Evolutionary conservation across 2,797 vertebrate species (phyloP).

Genomic region (Australoheros facetus): DNA sequence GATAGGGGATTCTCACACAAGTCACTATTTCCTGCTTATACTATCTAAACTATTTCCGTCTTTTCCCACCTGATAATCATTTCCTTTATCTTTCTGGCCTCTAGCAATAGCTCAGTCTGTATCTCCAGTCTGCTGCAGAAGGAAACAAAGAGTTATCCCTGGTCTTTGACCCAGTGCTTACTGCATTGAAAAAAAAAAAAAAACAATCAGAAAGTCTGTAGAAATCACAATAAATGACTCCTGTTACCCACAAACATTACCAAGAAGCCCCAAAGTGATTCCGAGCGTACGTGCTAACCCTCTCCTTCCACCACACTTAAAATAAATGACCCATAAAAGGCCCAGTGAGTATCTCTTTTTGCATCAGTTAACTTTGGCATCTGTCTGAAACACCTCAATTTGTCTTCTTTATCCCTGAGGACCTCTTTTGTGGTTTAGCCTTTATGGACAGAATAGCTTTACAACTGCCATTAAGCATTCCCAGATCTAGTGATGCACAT

Average conservation of each 20-base stretch:
- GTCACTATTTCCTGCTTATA: neutral
- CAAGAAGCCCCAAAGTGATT: slow-evolving; percentile 28
- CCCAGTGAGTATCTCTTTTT: slow-evolving; percentile 34
- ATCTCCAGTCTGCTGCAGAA: slow-evolving; percentile 5
- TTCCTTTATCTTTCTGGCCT: slow-evolving; percentile 7
- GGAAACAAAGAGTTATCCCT: slow-evolving; percentile 37
- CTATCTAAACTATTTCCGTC: neutral
- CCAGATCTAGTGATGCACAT: slow-evolving; percentile 36
- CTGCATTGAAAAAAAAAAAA: slow-evolving; percentile 55
- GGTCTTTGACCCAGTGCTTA: slow-evolving; percentile 64
- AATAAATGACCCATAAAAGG: slow-evolving; percentile 64
- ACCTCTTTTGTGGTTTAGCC: slow-evolving; percentile 24
- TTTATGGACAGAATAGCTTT: slow-evolving; percentile 53
- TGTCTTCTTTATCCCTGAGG: slow-evolving; percentile 58
- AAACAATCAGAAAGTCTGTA: slow-evolving; percentile 56
- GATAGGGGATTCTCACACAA: neutral
- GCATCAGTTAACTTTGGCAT: slow-evolving; percentile 50
- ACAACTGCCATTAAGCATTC: slow-evolving; percentile 47
- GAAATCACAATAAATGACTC: slow-evolving; percentile 54
- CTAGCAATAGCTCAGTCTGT: slow-evolving; percentile 1
- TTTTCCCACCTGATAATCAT: neutral
- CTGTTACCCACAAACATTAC: slow-evolving; percentile 47
- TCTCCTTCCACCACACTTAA: slow-evolving; percentile 57
- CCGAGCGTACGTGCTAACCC: slow-evolving; percentile 23
- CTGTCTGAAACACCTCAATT: slow-evolving; percentile 56